Base-by-base conservation (phyloP, 2,113 vertebrate species). In the Thalassarche chlororhynchos region DNA sequence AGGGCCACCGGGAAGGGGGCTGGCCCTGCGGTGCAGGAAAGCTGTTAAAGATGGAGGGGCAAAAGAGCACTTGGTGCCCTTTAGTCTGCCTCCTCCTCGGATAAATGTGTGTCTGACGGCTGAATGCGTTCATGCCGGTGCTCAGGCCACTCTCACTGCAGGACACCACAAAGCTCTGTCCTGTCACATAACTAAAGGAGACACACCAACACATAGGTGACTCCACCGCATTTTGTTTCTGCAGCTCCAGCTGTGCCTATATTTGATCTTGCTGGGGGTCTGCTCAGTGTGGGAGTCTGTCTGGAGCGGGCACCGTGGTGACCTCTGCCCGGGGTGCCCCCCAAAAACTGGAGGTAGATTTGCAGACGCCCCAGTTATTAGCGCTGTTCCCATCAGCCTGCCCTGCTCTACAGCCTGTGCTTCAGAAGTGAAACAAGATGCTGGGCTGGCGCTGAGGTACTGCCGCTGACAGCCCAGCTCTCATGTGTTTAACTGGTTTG, bases 251-350 rank as follows among this genome's bases (percentile, higher is more conserved):
- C 2, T 0, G 11, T 69, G 38, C 38, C 69, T 60, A 24, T 34
- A 25, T 81, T 31, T 65, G 20, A 61, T 52, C 40, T 77, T 57
- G 17, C 36, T 61, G 19, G 20, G 55, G 25, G 24, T 78, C 40
- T 70, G 55, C 57, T 26, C 29, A 20, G 15, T 21, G 49, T 9
- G 23, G 19, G n/a, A 21, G 8, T 40, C 38, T 80, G 25, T 76
- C 46, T 0, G 0, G 79, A 40, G 23, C 3, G 2, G 36, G 12
- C 25, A 86, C 40, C 4, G 4, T 42, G 49, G n/a, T 60, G 11
- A 65, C 44, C 24, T 85, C 29, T 84, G 77, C 77, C 40, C 1
- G 0, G 10, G 54, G 12, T 3, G 17, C 6, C 8, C 28, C 14
- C 24, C 3, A 1, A 58, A 95, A 93, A 21, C 42, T 36, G 38